A percentile compares a stretch with the other conserved stretches of the same genome.
These are phyloP conservation scores for Carposina sasakii DNA, from an alignment of 1,140 invertebrate species.

Conservation along the genomic window DNA sequence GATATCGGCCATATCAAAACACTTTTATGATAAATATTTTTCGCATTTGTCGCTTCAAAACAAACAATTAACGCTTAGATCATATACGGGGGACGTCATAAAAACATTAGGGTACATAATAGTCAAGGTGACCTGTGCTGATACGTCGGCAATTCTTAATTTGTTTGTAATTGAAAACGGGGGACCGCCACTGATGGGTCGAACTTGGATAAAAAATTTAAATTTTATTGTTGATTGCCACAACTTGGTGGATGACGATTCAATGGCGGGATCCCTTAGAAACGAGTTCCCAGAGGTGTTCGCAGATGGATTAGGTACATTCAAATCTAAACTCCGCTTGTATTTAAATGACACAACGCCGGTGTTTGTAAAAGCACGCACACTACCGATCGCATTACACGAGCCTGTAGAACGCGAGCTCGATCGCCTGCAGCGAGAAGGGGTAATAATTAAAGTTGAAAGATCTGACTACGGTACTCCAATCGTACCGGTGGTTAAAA, in stretches of 20 bases:
- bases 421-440: background rate
- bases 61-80: slow-evolving; percentile 10
- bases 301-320: slow-evolving; percentile 4
- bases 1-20: slow-evolving; percentile 17
- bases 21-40: slow-evolving; percentile 11
- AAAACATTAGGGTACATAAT: slow-evolving; percentile 18
- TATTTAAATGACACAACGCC: background rate
- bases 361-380: background rate
- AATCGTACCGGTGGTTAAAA: slow-evolving; percentile 1
- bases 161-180: slow-evolving; percentile 14
- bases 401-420: slow-evolving; percentile 1
- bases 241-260: slow-evolving; percentile 14
- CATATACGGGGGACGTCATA: slow-evolving; percentile 23
- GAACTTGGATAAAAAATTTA: slow-evolving; percentile 28
- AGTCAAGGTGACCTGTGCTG: slow-evolving; percentile 14
- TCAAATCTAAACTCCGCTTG: slow-evolving; percentile 1
- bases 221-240: slow-evolving; percentile 19
- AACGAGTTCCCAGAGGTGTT: slow-evolving; percentile 13
- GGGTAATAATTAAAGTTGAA: background rate
- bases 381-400: background rate
- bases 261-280: slow-evolving; percentile 15
- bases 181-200: slow-evolving; percentile 19
- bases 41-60: slow-evolving; percentile 11
- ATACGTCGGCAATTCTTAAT: slow-evolving; percentile 6
- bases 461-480: slow-evolving; percentile 4